Evolutionary conservation across 2,113 vertebrate genomes (phyloP), one percentile per base, ranked within the genome.

Genomic region (Sapayoa aenigma): DNA sequence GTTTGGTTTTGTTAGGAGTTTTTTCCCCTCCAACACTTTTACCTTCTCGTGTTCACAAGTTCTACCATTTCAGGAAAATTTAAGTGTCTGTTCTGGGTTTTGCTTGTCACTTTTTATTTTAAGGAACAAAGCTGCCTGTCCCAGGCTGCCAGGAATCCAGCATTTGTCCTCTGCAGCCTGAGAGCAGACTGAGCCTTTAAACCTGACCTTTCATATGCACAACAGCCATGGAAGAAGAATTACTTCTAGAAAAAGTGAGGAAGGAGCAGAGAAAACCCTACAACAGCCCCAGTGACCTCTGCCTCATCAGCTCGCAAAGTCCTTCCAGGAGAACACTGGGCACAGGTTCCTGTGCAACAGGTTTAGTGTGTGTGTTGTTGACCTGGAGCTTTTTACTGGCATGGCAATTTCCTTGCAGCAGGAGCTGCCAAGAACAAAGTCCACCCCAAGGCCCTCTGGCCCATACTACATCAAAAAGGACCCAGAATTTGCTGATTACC

Each of bases 261-360:
- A 84, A 77, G 41, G 15, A 66, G 22, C 56, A 88, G 72, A 86
- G 30, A 80, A 95, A 59, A 41, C 25, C 35, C 0, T 3, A 24
- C 37, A 5, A 6, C 60, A 84, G 69, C n/a, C 76, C 39, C 0
- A 0, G 15, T 73, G 79, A 92, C 73, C 79, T 95, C 90, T 86
- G 35, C 39, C 39, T 93, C 84, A 76, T 80, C 55, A 80, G 50
- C 62, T 50, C 90, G 60, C 41, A 71, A 79, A 84, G 59, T 37
- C 71, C 50, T 88, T 83, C 59, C 73, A 80, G 42, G 52, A 91
- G 39, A 79, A 52, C 65, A 76, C 42, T 74, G 90, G 52, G 60
- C 85, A 94, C 93, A 95, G 79, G 81, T 89, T 93, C 84, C 69
- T 69, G 27, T 76, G 47, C 87, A 92, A 88, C 15, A 87, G 59